Evolutionary conservation across 2,113 vertebrate genomes (phyloP).

Genomic region (Brachyhypopomus gauderio): DNA sequence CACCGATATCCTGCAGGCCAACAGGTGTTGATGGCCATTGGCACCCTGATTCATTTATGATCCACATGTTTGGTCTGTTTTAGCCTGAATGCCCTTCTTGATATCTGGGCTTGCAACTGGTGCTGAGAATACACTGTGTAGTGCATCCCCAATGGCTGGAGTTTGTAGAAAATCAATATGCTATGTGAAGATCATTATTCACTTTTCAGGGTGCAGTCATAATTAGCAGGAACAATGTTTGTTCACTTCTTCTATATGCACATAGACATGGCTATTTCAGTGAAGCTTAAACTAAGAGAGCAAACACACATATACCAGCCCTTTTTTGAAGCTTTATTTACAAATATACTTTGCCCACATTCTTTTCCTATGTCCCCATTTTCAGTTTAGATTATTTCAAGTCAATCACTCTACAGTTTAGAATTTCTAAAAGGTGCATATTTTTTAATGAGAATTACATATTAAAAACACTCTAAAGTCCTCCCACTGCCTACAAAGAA

Average conservation of each 20-base stretch:
- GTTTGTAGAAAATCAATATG: too few relatives aligned
- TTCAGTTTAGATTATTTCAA: conserved; percentile 33
- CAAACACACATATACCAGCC: conserved; percentile 4
- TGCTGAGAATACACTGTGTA: too few relatives aligned
- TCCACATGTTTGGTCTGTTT: too few relatives aligned
- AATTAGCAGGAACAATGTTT: too few relatives aligned
- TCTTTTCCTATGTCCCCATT: not conserved
- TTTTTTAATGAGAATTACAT: conserved; percentile 59
- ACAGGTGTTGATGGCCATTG: too few relatives aligned
- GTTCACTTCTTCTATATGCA: not conserved
- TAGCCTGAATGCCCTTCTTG: too few relatives aligned
- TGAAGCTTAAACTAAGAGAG: not conserved
- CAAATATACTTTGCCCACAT: conserved; percentile 59
- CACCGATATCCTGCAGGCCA: too few relatives aligned
- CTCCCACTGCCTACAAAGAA: conserved; percentile 34
- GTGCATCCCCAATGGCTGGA: too few relatives aligned
- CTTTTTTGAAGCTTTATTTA: conserved; percentile 69
- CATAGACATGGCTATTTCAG: not conserved
- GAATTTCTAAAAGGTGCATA: conserved; percentile 7
- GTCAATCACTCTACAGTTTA: conserved; percentile 15
- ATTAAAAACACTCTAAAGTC: conserved; percentile 26
- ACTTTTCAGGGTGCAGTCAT: too few relatives aligned
- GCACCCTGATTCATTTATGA: too few relatives aligned
- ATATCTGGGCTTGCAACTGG: too few relatives aligned
- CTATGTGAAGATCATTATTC: too few relatives aligned